These are phyloP conservation scores for Ypsolopha scabrella DNA, from an alignment of 2,888 invertebrate genomes.

Conservation along the genomic window DNA sequence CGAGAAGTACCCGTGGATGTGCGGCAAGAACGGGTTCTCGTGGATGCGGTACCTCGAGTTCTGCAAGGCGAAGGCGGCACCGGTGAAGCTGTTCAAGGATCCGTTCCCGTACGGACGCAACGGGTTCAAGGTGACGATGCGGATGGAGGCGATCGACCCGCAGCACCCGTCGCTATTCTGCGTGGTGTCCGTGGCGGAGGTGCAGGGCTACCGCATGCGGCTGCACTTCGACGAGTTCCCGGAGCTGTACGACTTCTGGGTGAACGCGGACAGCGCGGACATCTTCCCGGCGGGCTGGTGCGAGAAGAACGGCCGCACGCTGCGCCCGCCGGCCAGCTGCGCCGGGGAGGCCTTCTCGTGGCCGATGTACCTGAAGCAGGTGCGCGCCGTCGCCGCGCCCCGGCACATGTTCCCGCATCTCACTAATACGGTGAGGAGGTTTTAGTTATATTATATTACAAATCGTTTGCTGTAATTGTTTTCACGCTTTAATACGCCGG, in stretches of 20 bases:
- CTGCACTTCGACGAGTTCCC: conserved; percentile 94
- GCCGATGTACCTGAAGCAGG: conserved; percentile 83
- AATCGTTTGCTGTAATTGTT: no score
- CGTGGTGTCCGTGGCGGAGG: conserved; percentile 86
- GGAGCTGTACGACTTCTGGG: conserved; percentile 93
- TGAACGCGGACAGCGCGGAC: conserved; percentile 90
- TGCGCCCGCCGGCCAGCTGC: conserved; percentile 84
- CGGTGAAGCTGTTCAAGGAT: conserved; percentile 82
- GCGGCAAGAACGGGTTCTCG: conserved; percentile 79
- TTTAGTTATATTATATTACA: background rate
- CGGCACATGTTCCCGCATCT: conserved; percentile 80
- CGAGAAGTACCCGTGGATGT: conserved; percentile 76
- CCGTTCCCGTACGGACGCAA: conserved; percentile 83
- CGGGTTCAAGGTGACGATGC: conserved; percentile 86
- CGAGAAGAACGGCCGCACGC: conserved; percentile 80
- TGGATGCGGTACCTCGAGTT: conserved; percentile 83
- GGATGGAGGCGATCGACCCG: conserved; percentile 94
- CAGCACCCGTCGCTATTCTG: conserved; percentile 91
- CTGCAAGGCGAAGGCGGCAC: conserved; percentile 79
- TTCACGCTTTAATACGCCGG: no score
- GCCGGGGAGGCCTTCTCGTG: conserved; percentile 78
- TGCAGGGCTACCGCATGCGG: conserved; percentile 85
- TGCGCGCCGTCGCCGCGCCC: conserved; percentile 82
- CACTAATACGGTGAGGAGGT: conserved; percentile 68
- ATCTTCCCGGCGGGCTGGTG: conserved; percentile 97